Evolutionary conservation across 2,888 invertebrate species (phyloP).

Genomic region (Polyommatus icarus): DNA sequence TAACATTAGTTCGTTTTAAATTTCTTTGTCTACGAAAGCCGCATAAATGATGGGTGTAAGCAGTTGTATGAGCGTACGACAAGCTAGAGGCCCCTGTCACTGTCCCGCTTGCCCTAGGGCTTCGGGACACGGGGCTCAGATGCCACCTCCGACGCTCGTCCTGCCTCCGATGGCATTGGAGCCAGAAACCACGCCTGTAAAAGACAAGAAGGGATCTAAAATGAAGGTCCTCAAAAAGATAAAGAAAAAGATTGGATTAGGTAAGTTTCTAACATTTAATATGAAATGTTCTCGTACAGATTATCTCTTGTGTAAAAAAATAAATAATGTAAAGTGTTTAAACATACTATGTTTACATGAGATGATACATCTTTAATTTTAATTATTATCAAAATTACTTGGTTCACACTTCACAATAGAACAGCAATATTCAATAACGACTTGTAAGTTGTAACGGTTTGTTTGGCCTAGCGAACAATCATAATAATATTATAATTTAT

Average conservation of each 20-base stretch:
- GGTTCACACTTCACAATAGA: not conserved
- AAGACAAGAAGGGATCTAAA: slow-evolving; percentile 81
- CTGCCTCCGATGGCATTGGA: slow-evolving; percentile 74
- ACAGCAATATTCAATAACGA: not conserved
- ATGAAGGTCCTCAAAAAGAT: slow-evolving; percentile 95
- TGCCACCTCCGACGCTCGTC: slow-evolving; percentile 72
- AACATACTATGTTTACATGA: not conserved
- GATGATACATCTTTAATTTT: not conserved
- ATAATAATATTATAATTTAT: too few relatives aligned
- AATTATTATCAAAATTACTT: not conserved
- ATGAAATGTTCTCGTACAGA: too few relatives aligned
- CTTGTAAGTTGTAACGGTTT: not conserved
- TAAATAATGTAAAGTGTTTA: not conserved
- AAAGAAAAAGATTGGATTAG: slow-evolving; percentile 92
- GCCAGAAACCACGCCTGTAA: slow-evolving; percentile 70
- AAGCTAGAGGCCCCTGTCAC: slow-evolving; percentile 78
- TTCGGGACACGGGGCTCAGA: slow-evolving; percentile 59
- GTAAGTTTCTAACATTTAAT: slow-evolving; percentile 75
- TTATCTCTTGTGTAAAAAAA: not conserved
- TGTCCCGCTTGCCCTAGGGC: slow-evolving; percentile 76
- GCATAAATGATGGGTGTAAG: slow-evolving; percentile 77
- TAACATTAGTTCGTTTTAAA: slow-evolving; percentile 37
- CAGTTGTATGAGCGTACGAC: slow-evolving; percentile 80
- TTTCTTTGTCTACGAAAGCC: slow-evolving; percentile 41
- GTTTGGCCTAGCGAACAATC: not conserved